A percentile compares a stretch with the other conserved stretches of the same genome.
Evolutionary conservation across 1,140 invertebrate species (phyloP).

Genomic region (Anastrepha ludens): DNA sequence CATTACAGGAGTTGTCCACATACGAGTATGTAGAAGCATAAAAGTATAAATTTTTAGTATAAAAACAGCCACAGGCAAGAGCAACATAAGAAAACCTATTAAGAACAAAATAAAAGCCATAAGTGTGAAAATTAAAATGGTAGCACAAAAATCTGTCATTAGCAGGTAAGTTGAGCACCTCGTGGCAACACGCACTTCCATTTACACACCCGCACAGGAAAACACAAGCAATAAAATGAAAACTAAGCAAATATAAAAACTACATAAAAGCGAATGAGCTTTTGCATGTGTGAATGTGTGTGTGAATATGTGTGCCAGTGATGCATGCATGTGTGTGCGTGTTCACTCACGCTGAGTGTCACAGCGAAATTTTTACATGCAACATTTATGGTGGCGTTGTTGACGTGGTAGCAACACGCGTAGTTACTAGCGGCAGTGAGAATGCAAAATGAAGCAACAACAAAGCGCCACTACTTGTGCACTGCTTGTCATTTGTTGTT

Average conservation of each 20-base stretch:
- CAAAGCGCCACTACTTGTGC: neutral
- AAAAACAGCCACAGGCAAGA: neutral
- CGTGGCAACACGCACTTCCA: neutral
- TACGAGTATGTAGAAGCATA: neutral
- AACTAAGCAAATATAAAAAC: neutral
- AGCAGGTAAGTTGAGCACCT: slow-evolving; percentile 6
- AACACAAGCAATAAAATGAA: neutral
- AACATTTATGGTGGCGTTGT: slow-evolving; percentile 1
- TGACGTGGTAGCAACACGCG: neutral
- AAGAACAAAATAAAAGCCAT: neutral
- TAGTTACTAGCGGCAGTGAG: neutral
- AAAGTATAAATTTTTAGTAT: neutral
- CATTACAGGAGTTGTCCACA: neutral
- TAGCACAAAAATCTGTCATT: slow-evolving; percentile 1
- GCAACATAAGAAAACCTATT: neutral
- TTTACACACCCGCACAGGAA: neutral
- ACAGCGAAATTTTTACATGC: neutral
- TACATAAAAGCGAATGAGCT: neutral
- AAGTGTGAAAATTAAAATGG: neutral
- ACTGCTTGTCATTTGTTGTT: neutral
- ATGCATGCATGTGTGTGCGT: neutral
- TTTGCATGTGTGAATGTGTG: neutral
- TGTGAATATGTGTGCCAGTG: neutral
- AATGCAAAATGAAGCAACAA: neutral
- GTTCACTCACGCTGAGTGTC: neutral